Conservation (phyloP, 2,888 invertebrate species). For the Ryuthela nishihirai region DNA sequence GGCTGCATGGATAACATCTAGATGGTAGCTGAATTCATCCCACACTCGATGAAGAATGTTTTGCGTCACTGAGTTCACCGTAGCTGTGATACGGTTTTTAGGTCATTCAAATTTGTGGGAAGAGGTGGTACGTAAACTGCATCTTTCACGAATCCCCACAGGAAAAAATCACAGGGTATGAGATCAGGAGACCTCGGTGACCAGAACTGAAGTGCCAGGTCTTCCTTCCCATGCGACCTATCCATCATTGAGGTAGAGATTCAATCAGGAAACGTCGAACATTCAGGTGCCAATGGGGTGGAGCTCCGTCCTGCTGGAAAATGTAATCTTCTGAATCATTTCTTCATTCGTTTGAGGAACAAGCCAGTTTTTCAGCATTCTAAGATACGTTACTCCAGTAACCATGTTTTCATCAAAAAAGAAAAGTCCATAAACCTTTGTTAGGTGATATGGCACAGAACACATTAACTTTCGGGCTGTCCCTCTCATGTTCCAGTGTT, state of each 20-base stretch:
- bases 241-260: slow-evolving; percentile 1
- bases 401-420: slow-evolving; percentile 24
- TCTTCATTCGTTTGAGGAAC: too few relatives aligned
- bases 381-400: slow-evolving; percentile 15
- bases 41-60: neutral
- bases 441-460: slow-evolving; percentile 10
- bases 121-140: neutral
- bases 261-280: neutral
- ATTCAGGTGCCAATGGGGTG: slow-evolving; percentile 10
- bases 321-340: slow-evolving; percentile 18
- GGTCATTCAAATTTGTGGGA: slow-evolving; percentile 3
- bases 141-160: neutral
- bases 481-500: slow-evolving; percentile 11
- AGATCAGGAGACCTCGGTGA: neutral
- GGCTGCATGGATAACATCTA: neutral
- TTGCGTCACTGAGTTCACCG: neutral
- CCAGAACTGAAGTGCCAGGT: slow-evolving; percentile 1
- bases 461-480: slow-evolving; percentile 23
- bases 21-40: neutral
- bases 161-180: neutral
- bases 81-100: neutral
- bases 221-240: neutral
- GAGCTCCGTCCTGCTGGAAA: slow-evolving; percentile 31
- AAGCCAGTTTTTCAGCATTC: slow-evolving; percentile 23
- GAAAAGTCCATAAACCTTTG: slow-evolving; percentile 28